Evolutionary conservation across 2,113 vertebrate genomes (phyloP), one percentile per base, ranked within the genome.

Genomic region (Gnathonemus longibarbis): DNA sequence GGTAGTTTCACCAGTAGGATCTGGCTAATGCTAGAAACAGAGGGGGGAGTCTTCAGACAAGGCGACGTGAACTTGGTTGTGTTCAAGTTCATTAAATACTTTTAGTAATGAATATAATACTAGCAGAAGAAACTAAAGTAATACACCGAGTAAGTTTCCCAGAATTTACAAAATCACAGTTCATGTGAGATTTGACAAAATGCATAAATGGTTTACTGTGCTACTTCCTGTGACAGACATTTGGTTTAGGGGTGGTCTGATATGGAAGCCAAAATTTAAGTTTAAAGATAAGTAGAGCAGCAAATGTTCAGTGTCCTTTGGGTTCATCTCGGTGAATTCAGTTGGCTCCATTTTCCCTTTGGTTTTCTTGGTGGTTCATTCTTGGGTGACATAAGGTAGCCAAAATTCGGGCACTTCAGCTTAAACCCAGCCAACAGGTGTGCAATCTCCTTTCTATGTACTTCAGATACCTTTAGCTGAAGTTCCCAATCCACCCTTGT

Each of bases 231-330:
- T 42, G 74, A 80, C 35, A 42, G 35, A 42, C 7, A 39, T 19
- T 42, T 80, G 74, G 74, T 80, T 80, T 39, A 42, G 15, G 83
- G 27, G 42, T 49, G 39, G 7, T 84, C 7, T 48, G 46, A 49
- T 27, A 27, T 85, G 84, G 84, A 86, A 86, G 2, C 8, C 15
- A 49, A 27, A 85, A 24, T 11, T 5, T 11, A n/a, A 49, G 48
- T 45, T 85, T 49, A 49, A 49, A n/a, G 46, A 85, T 85, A 46
- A 85, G 15, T 27, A 49, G 24, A 27, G 42, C 8, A 4, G 45
- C 24, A 10, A 24, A 49, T 48, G 15, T 84, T 3, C 46, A 84
- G 5, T 84, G 5, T 49, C 87, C 90, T 91, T 89, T 90, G 86
- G 91, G 90, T 89, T 80, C 49, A 11, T 42, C 70, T 77, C 4